Conservation (phyloP, 37 sponge, comb jelly and placozoan species). For the Dysidea cf. avara region DNA sequence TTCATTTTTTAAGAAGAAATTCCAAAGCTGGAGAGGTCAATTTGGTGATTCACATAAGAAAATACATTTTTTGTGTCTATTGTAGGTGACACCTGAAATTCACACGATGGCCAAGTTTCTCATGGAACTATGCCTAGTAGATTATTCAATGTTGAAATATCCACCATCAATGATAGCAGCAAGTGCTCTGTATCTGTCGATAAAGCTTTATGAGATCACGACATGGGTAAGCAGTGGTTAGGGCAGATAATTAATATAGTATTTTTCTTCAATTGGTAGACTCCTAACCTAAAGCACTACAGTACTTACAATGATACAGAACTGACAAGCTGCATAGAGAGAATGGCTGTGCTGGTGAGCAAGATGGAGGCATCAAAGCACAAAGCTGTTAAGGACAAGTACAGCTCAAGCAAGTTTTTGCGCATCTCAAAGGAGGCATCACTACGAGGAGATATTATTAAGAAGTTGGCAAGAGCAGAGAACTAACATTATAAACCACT, state of each 20-base stretch:
- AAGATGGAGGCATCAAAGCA: constrained; percentile 75
- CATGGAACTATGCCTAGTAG: constrained; percentile 84
- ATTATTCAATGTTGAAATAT: constrained; percentile 69
- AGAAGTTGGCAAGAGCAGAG: constrained; percentile 13
- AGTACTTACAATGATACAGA: constrained; percentile 69
- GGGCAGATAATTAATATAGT: neutral
- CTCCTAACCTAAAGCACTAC: constrained; percentile 71
- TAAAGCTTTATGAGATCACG: constrained; percentile 40
- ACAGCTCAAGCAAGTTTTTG: constrained; percentile 79
- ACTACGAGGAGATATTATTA: constrained; percentile 28
- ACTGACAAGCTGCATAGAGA: constrained; percentile 59
- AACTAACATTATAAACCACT: too few species aligned
- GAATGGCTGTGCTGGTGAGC: constrained; percentile 68
- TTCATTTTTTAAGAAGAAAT: constrained; percentile 95
- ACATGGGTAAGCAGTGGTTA: constrained; percentile 49
- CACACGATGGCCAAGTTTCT: constrained; percentile 96
- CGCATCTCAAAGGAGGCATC: constrained; percentile 50
- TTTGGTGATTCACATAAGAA: neutral
- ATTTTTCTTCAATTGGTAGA: constrained; percentile 27
- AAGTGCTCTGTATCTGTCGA: constrained; percentile 77
- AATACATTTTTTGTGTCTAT: neutral
- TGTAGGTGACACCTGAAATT: constrained; percentile 78
- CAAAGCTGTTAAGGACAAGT: constrained; percentile 92
- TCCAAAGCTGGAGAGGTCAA: constrained; percentile 96
- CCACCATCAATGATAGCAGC: constrained; percentile 87